These are phyloP conservation scores for Ypsolopha sequella DNA, from an alignment of 2,888 invertebrate genomes.

Conservation along the genomic window DNA sequence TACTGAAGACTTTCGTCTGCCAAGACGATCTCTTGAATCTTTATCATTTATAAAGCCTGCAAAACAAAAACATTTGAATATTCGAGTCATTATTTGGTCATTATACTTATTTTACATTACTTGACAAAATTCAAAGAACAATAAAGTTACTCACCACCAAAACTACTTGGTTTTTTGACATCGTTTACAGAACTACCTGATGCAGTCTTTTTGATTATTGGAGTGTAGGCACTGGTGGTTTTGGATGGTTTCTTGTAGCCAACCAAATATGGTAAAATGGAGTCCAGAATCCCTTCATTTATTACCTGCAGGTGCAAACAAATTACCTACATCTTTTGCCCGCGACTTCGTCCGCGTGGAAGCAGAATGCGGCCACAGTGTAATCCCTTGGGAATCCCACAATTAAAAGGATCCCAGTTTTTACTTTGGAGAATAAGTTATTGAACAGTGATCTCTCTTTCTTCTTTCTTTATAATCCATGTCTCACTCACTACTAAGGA, in stretches of 20 bases:
- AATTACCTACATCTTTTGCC: too few species aligned
- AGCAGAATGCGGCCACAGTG: too few species aligned
- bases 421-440: too few species aligned
- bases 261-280: conserved; percentile 82
- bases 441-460: too few species aligned
- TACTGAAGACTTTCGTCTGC: conserved; percentile 58
- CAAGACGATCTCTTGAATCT: conserved; percentile 55
- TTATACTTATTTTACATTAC: background rate
- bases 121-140: background rate
- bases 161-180: conserved; percentile 62
- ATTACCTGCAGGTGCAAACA: conserved; percentile 71
- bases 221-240: conserved; percentile 62
- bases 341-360: too few species aligned
- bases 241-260: conserved; percentile 66
- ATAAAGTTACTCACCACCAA: conserved; percentile 43
- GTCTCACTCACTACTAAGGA: too few species aligned
- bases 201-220: conserved; percentile 64
- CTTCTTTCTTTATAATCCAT: too few species aligned
- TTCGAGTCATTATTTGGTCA: too few species aligned
- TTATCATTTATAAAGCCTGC: conserved; percentile 56
- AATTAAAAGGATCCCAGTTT: too few species aligned
- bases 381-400: too few species aligned
- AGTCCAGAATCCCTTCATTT: conserved; percentile 86
- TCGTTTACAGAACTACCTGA: conserved; percentile 33
- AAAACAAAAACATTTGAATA: conserved; percentile 8